A percentile compares a stretch with the other conserved stretches of the same genome.
phyloP scores from a whole-genome alignment of 2,888 invertebrate species.

The Andrena praecox region DNA sequence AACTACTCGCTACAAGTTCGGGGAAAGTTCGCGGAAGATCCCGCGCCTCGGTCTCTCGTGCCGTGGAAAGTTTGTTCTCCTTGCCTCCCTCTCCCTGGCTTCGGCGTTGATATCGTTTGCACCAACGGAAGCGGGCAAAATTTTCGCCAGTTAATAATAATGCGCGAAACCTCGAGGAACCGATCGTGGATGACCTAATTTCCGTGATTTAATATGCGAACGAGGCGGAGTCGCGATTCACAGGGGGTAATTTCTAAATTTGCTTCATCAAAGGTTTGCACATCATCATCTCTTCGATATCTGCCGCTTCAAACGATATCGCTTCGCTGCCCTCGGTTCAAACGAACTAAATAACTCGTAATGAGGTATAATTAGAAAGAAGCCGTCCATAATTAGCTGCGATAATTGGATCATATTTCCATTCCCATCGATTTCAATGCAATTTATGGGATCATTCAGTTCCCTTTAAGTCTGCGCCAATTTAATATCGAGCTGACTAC shows the following conservation, averaged over 20 bases:
- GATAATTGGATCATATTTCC: not conserved
- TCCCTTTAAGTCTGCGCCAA: no score
- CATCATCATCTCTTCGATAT: constrained; percentile 33
- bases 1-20: constrained; percentile 1
- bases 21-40: constrained; percentile 10
- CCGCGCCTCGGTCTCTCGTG: not conserved
- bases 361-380: constrained; percentile 23
- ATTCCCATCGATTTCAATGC: not conserved
- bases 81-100: not conserved
- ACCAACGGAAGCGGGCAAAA: not conserved
- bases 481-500: no score
- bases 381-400: not conserved
- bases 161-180: constrained; percentile 21
- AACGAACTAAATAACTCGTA: constrained; percentile 12
- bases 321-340: not conserved
- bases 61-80: not conserved
- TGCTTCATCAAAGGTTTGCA: constrained; percentile 39
- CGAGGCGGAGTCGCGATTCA: constrained; percentile 6
- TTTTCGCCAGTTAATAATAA: constrained; percentile 16
- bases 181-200: constrained; percentile 40
- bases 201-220: constrained; percentile 34
- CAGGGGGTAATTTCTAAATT: constrained; percentile 53
- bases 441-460: not conserved
- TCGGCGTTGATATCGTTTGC: not conserved
- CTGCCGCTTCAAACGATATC: constrained; percentile 1